Conservation (phyloP, 2,888 invertebrate species). For the Teleogryllus oceanicus region DNA sequence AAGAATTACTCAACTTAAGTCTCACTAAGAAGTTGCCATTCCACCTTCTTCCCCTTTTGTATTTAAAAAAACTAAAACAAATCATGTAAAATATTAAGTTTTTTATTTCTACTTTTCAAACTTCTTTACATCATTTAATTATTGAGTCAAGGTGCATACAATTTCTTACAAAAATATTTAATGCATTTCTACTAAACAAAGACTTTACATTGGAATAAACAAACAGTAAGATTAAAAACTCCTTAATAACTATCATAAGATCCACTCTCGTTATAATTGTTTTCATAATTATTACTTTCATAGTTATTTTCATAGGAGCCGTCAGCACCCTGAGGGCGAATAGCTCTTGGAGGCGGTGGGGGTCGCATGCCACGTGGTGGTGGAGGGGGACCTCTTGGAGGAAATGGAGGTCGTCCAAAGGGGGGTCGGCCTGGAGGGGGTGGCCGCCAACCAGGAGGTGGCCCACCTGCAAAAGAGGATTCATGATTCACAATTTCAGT, state of each 20-base stretch:
- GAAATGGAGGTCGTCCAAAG: constrained; percentile 56
- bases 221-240: too few relatives aligned
- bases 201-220: too few relatives aligned
- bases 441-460: constrained; percentile 65
- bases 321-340: constrained; percentile 22
- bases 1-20: too few relatives aligned
- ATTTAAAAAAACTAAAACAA: too few relatives aligned
- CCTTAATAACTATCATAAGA: constrained; percentile 31
- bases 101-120: too few relatives aligned
- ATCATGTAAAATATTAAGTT: too few relatives aligned
- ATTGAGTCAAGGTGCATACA: too few relatives aligned
- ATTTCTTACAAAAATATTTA: too few relatives aligned
- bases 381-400: constrained; percentile 68
- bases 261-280: constrained; percentile 32
- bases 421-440: constrained; percentile 56
- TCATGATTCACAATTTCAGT: background rate
- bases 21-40: too few relatives aligned
- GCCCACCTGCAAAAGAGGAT: constrained; percentile 44
- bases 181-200: too few relatives aligned
- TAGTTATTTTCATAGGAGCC: constrained; percentile 36
- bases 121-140: too few relatives aligned
- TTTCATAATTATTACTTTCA: constrained; percentile 32
- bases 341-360: constrained; percentile 38
- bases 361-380: constrained; percentile 55
- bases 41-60: too few relatives aligned